Evolutionary conservation across 2,797 vertebrate species (phyloP), one percentile per base, ranked within the genome.

Genomic region (Oryzias sinensis): DNA sequence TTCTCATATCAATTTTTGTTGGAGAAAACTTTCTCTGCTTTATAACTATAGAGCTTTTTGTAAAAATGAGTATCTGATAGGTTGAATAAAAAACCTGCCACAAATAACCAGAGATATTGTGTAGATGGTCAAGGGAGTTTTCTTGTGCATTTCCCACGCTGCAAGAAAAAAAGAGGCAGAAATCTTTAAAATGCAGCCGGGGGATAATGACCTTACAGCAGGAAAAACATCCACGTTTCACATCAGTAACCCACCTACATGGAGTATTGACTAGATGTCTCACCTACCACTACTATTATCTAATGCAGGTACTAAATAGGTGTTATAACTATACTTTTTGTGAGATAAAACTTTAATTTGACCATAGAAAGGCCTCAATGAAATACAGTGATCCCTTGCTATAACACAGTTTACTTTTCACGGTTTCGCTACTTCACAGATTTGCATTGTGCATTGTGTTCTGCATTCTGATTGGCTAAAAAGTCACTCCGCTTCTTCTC

Each of bases 201-300:
- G 50, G 69, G 64, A 57, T 7, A 43, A 6, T 46, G 54, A 70
- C 59, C 59, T 66, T 6, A 5, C 14, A 48, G 15, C 15, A 51
- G 29, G 46, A 29, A 41, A 59, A 57, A 18, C 29, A 51, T 17
- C 49, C 27, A 25, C 11, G 43, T 46, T 25, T 20, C 4, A 18
- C 17, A 54, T 44, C 4, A 70, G 50, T 50, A 65, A 47, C 25
- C 52, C 60, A 61, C 59, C 54, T 37, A 54, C 60, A 49, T 24
- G 18, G 1, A 15, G 13, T 43, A 53, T 43, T 22, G 67, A 1
- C n/a, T 14, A 58, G 18, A 50, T 15, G 18, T 14, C 4, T 33
- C 22, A 45, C 40, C 13, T 37, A 37, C 47, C 17, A 16, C 16
- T 41, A 14, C 59, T n/a, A 18, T 18, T 29, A 5, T 46, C 16